Conservation (phyloP, 2,888 invertebrate species). For the Mimachlamys varia region DNA sequence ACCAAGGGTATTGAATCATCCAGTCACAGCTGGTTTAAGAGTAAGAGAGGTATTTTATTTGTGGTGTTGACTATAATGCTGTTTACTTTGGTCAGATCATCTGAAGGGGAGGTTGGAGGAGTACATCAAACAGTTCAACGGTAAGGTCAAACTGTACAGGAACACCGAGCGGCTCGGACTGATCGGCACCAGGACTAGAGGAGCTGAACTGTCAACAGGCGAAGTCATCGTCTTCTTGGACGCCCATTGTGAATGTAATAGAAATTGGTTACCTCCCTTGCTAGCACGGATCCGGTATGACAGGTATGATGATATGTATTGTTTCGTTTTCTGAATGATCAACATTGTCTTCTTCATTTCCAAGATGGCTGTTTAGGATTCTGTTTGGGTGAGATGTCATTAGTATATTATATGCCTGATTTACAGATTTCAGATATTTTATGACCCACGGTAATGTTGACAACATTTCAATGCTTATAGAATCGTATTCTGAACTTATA, state of each 20-base stretch:
- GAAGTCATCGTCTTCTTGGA: conserved; percentile 98
- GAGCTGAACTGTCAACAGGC: conserved; percentile 94
- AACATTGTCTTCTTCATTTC: not conserved
- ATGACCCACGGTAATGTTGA: too few relatives aligned
- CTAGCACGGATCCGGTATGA: conserved; percentile 96
- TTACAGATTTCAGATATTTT: too few relatives aligned
- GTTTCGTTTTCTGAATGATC: not conserved
- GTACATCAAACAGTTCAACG: conserved; percentile 91
- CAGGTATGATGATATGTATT: conserved; percentile 77
- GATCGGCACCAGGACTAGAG: conserved; percentile 95
- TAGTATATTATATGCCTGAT: too few relatives aligned
- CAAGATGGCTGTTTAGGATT: too few relatives aligned
- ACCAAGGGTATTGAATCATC: too few relatives aligned
- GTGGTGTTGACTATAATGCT: not conserved
- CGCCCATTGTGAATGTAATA: conserved; percentile 96
- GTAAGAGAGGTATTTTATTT: not conserved
- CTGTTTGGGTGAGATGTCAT: too few relatives aligned
- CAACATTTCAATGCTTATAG: too few relatives aligned
- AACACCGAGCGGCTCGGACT: conserved; percentile 95
- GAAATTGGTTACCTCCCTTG: conserved; percentile 98
- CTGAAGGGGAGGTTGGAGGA: conserved; percentile 92
- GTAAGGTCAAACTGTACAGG: conserved; percentile 94
- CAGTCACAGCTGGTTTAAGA: too few relatives aligned
- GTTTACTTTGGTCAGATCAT: conserved; percentile 83
- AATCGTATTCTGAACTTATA: too few relatives aligned